Evolutionary conservation across 1,140 invertebrate genomes (phyloP).

Genomic region (Latrodectus geometricus): DNA sequence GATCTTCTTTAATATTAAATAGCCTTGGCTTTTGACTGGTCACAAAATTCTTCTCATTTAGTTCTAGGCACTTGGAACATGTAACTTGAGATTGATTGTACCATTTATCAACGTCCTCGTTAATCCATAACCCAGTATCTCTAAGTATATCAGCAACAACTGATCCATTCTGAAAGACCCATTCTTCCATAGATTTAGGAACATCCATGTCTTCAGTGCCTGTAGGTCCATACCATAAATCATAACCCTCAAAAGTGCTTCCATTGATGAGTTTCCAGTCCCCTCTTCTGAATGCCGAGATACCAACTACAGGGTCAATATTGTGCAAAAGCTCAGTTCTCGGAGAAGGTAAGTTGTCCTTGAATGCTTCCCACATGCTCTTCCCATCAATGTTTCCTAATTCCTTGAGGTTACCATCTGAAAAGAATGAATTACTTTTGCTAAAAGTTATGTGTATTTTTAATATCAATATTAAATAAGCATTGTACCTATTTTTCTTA

Average conservation of each 20-base stretch:
- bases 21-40: constrained; percentile 65
- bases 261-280: constrained; percentile 87
- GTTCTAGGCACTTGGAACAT: background rate
- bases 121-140: constrained; percentile 3
- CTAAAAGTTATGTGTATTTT: no score
- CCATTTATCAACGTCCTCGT: constrained; percentile 10
- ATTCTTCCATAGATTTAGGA: background rate
- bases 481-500: no score
- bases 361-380: constrained; percentile 80
- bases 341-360: constrained; percentile 74
- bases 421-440: constrained; percentile 1
- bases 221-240: constrained; percentile 25
- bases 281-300: constrained; percentile 78
- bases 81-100: constrained; percentile 2
- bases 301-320: constrained; percentile 84
- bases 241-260: constrained; percentile 66
- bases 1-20: constrained; percentile 68
- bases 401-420: constrained; percentile 68
- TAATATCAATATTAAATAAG: no score
- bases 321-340: constrained; percentile 83
- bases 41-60: constrained; percentile 54
- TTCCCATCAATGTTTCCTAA: constrained; percentile 79
- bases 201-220: background rate
- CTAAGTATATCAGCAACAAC: constrained; percentile 5
- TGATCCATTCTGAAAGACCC: constrained; percentile 17